Evolutionary conservation across 2,888 invertebrate genomes (phyloP).

Genomic region (Tuta absoluta): DNA sequence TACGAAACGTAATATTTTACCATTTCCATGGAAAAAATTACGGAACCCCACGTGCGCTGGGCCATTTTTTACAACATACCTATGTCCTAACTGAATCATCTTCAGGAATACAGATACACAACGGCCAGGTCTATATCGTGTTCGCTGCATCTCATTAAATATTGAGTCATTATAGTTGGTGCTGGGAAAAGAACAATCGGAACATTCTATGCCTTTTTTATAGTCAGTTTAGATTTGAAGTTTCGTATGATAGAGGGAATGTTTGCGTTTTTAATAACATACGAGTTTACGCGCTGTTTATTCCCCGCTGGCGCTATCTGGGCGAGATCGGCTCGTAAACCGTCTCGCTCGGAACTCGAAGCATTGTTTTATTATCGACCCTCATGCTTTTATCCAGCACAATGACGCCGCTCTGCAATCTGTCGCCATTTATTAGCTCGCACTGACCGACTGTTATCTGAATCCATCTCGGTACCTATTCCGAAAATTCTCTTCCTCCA

Average conservation of each 20-base stretch:
- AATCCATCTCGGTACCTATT: conserved; percentile 33
- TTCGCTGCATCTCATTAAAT: too few species aligned
- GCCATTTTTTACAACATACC: too few species aligned
- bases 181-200: too few species aligned
- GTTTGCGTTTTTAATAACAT: conserved; percentile 45
- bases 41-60: too few species aligned
- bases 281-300: conserved; percentile 65
- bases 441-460: conserved; percentile 47
- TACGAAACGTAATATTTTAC: too few species aligned
- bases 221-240: neutral
- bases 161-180: too few species aligned
- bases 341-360: conserved; percentile 53
- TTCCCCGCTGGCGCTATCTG: conserved; percentile 57
- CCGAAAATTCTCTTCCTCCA: conserved; percentile 9
- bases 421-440: conserved; percentile 57
- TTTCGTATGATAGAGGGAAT: conserved; percentile 30
- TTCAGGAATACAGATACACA: too few species aligned
- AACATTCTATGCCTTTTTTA: conserved; percentile 19
- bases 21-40: too few species aligned
- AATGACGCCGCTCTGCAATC: conserved; percentile 57
- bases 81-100: too few species aligned
- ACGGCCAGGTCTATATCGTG: too few species aligned
- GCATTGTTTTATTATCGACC: conserved; percentile 66
- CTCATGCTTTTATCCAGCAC: conserved; percentile 55
- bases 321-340: conserved; percentile 63